A percentile compares a stretch with the other conserved stretches of the same genome.
These are phyloP conservation scores for Panagrolaimus sp. DNA, from an alignment of 1,140 invertebrate species.

Conservation along the genomic window DNA sequence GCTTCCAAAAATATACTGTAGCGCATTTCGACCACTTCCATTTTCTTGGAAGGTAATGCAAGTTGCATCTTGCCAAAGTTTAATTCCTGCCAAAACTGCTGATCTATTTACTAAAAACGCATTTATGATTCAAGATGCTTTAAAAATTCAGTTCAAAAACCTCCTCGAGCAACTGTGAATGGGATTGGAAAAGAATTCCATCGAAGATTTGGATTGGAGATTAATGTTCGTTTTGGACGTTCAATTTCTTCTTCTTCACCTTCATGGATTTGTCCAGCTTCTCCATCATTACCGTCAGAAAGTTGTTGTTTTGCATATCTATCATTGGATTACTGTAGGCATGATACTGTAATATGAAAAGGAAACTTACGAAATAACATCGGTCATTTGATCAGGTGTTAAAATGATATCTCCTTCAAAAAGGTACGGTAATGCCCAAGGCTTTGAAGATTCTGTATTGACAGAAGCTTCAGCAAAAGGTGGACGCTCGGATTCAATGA, in stretches of 20 bases:
- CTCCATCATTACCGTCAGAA: background rate
- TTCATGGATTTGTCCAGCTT: too few species aligned
- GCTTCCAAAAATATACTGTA: background rate
- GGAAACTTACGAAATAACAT: background rate
- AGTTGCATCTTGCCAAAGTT: background rate
- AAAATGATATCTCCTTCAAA: constrained; percentile 7
- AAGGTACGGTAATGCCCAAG: background rate
- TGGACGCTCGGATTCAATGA: background rate
- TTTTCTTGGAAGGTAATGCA: constrained; percentile 12
- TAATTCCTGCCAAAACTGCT: background rate
- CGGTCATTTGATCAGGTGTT: background rate
- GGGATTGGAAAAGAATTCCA: constrained; percentile 6
- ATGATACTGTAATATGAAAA: too few species aligned
- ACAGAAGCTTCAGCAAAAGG: too few species aligned
- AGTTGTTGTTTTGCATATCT: constrained; percentile 3
- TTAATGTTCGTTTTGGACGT: background rate
- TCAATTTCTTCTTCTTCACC: background rate
- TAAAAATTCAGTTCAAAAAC: background rate
- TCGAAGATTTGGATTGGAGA: background rate
- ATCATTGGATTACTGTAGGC: too few species aligned
- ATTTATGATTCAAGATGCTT: background rate
- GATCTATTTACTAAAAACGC: background rate
- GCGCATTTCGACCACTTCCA: background rate
- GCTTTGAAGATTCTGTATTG: background rate
- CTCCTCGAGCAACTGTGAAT: background rate